Percentiles rank a stretch among this genome's conserved stretches.
phyloP scores from a whole-genome alignment of 2,888 invertebrate genomes.

The Alsophila aescularia region DNA sequence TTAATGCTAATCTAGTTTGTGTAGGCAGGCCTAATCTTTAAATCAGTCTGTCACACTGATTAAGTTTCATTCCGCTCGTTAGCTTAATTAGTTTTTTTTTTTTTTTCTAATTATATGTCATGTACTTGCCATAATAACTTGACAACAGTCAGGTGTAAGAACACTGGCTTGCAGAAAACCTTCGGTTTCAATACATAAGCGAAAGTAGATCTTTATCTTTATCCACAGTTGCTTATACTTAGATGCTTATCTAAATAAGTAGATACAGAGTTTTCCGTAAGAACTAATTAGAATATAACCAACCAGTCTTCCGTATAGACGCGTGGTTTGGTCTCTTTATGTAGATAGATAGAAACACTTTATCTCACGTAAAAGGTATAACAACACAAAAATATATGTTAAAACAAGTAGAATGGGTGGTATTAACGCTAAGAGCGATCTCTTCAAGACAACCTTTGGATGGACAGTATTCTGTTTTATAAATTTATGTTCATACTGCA shows the following conservation, averaged over 20 bases:
- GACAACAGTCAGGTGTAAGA: slow-evolving; percentile 9
- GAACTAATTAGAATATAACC: slow-evolving; percentile 38
- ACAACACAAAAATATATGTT: too few species aligned
- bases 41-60: slow-evolving; percentile 52
- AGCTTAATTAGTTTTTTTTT: slow-evolving; percentile 47
- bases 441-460: too few species aligned
- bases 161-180: slow-evolving; percentile 44
- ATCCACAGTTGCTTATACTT: slow-evolving; percentile 31
- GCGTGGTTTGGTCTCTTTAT: slow-evolving; percentile 13
- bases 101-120: slow-evolving; percentile 48
- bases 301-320: slow-evolving; percentile 24
- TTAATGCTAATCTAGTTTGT: slow-evolving; percentile 27
- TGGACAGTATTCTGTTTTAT: too few species aligned
- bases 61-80: slow-evolving; percentile 49
- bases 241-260: slow-evolving; percentile 52
- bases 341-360: too few species aligned
- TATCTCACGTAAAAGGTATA: too few species aligned
- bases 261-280: slow-evolving; percentile 35
- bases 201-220: slow-evolving; percentile 60
- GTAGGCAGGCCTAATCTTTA: slow-evolving; percentile 50
- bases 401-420: too few species aligned
- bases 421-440: too few species aligned
- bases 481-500: too few species aligned
- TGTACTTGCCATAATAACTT: slow-evolving; percentile 8
- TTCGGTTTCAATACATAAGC: slow-evolving; percentile 58